These are phyloP conservation scores for Cheiracanthium punctorium DNA, from an alignment of 2,888 invertebrate genomes.

Conservation along the genomic window DNA sequence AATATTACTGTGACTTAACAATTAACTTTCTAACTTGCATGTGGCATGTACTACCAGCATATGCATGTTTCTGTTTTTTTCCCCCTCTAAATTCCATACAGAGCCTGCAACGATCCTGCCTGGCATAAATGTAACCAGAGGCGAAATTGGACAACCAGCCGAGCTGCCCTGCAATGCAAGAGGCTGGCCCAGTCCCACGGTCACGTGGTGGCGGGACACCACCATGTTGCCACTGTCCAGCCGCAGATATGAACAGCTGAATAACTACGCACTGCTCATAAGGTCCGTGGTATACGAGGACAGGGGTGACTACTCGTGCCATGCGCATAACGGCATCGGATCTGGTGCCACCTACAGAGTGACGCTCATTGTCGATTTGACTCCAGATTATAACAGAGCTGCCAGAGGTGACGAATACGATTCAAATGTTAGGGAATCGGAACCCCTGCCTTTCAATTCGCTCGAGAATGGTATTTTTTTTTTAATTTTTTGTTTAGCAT, in stretches of 20 bases:
- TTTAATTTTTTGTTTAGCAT: too few relatives aligned
- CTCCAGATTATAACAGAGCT: neutral
- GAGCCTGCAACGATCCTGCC: conserved; percentile 70
- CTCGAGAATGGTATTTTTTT: neutral
- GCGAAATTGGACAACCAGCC: conserved; percentile 72
- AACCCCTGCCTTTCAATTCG: conserved; percentile 55
- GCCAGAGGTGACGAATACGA: conserved; percentile 26
- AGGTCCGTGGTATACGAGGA: conserved; percentile 83
- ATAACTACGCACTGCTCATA: conserved; percentile 86
- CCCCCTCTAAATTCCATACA: conserved; percentile 10
- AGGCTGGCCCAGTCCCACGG: conserved; percentile 71
- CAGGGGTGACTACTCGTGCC: conserved; percentile 90
- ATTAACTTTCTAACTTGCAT: neutral
- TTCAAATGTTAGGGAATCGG: conserved; percentile 31
- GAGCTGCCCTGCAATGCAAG: conserved; percentile 73
- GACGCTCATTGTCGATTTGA: conserved; percentile 77
- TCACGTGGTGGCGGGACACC: conserved; percentile 82
- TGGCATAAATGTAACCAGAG: conserved; percentile 70
- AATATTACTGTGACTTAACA: too few relatives aligned
- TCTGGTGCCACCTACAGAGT: conserved; percentile 87
- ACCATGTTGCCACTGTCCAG: conserved; percentile 85
- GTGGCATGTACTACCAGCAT: neutral
- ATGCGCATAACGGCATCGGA: conserved; percentile 89
- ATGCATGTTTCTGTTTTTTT: conserved; percentile 8
- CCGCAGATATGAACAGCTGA: conserved; percentile 83